phyloP scores from a whole-genome alignment of 2,113 vertebrate genomes.

The Ahaetulla prasina region DNA sequence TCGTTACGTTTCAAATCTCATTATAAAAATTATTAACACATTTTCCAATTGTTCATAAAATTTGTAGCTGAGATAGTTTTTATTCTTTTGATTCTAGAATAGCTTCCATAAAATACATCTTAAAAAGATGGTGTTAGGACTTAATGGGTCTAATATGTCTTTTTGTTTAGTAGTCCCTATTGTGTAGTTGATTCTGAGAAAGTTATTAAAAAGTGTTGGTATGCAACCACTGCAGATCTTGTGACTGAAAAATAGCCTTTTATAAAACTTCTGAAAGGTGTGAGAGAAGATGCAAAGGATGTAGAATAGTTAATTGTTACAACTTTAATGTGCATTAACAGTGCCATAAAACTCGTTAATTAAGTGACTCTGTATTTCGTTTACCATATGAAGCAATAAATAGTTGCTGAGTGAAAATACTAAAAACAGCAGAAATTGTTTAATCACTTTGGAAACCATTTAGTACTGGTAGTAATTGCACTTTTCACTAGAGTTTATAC shows the following conservation, averaged over 20 bases:
- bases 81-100: slow-evolving; percentile 41
- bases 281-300: slow-evolving; percentile 59
- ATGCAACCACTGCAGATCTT: slow-evolving; percentile 47
- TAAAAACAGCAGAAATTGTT: slow-evolving; percentile 61
- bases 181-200: slow-evolving; percentile 48
- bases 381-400: slow-evolving; percentile 65
- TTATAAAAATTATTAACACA: slow-evolving; percentile 15
- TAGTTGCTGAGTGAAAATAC: slow-evolving; percentile 61
- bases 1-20: neutral
- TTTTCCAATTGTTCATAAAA: slow-evolving; percentile 22
- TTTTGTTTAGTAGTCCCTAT: slow-evolving; percentile 48
- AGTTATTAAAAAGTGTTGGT: slow-evolving; percentile 39
- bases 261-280: slow-evolving; percentile 60
- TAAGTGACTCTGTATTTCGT: slow-evolving; percentile 69
- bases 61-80: slow-evolving; percentile 17
- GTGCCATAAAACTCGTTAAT: slow-evolving; percentile 73
- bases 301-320: slow-evolving; percentile 69
- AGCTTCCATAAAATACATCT: slow-evolving; percentile 43
- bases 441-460: slow-evolving; percentile 51
- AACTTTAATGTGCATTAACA: slow-evolving; percentile 71
- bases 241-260: slow-evolving; percentile 65
- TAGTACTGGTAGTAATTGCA: neutral
- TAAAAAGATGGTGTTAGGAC: slow-evolving; percentile 36
- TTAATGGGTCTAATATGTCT: slow-evolving; percentile 49
- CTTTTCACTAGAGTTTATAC: neutral